Evolutionary conservation across 1,140 invertebrate species (phyloP), one percentile per base, ranked within the genome.

Genomic region (Drosophila serrata): DNA sequence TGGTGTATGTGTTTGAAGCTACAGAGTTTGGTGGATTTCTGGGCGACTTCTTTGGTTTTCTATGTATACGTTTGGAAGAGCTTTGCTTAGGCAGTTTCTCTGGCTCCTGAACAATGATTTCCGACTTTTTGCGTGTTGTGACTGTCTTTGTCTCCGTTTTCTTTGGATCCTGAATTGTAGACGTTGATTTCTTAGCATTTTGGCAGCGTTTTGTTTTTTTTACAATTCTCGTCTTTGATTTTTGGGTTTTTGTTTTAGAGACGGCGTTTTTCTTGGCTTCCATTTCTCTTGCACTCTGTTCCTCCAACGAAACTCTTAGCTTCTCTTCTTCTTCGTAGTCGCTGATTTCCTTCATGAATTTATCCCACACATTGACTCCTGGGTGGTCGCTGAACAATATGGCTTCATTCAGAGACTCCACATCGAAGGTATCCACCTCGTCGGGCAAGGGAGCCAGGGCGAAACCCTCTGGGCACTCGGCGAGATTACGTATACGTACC

Each of bases 321-420:
- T 68, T 49, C 17, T 81, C 64, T 7, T 86, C 79, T 15, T 75
- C 65, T 27, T 92, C 91, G 27, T 78, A 75, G 15, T 91, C 87
- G 35, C 91, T 92, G 9, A 81, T 51, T 1, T 78, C 35, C 1
- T 40, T 60, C 39, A 90, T 40, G 1, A 60, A 15, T 11, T 57
- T 49, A 0, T 65, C 69, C 3, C 40, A 63, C 24, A 67, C 62
- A 8, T 42, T 67, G 15, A 29, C 59, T 0, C 74, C 48, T 19
- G 37, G 53, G 1, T 77, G 49, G 0, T 79, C 72, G 4, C 69
- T 55, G 42, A 92, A 92, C 5, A 53, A 24, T 9, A 92, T 81
- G 0, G 63, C 60, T 33, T 86, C 79, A 45, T 92, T 87, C 0
- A 91, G 29, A 0, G 84, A 86, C 29, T 51, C 31, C 7, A 79